Evolutionary conservation across 2,113 vertebrate genomes (phyloP).

Genomic region (Brienomyrus brachyistius): DNA sequence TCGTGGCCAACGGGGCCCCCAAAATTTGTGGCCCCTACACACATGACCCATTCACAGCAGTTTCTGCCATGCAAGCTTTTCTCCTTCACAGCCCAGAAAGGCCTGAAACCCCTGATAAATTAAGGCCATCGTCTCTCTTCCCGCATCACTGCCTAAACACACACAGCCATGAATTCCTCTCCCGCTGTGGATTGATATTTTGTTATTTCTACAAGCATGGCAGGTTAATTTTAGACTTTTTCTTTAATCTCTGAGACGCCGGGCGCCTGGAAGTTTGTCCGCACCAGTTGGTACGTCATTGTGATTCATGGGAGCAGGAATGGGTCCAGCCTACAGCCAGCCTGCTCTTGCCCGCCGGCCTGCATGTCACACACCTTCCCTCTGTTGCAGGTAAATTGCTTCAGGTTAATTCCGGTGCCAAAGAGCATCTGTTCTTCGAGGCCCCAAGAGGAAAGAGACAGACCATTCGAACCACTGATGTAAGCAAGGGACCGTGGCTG

Average conservation of each 20-base stretch:
- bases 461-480: conserved; percentile 72
- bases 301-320: neutral
- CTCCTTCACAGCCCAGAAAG: neutral
- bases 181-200: neutral
- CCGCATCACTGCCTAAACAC: neutral
- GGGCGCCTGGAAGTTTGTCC: neutral
- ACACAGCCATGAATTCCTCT: neutral
- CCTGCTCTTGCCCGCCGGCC: neutral
- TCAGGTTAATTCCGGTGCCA: conserved; percentile 94
- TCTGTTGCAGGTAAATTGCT: conserved; percentile 77
- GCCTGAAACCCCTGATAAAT: neutral
- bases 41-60: neutral
- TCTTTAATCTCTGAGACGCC: neutral
- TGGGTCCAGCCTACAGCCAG: neutral
- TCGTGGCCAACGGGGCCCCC: neutral
- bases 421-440: conserved; percentile 95
- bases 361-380: conserved; percentile 20
- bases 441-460: conserved; percentile 86
- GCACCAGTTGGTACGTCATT: neutral
- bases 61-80: neutral
- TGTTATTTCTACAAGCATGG: neutral
- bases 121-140: neutral
- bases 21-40: no score
- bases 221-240: neutral
- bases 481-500: conserved; percentile 33